Evolutionary conservation across 2,113 vertebrate genomes (phyloP).

Genomic region (Pitta sordida): DNA sequence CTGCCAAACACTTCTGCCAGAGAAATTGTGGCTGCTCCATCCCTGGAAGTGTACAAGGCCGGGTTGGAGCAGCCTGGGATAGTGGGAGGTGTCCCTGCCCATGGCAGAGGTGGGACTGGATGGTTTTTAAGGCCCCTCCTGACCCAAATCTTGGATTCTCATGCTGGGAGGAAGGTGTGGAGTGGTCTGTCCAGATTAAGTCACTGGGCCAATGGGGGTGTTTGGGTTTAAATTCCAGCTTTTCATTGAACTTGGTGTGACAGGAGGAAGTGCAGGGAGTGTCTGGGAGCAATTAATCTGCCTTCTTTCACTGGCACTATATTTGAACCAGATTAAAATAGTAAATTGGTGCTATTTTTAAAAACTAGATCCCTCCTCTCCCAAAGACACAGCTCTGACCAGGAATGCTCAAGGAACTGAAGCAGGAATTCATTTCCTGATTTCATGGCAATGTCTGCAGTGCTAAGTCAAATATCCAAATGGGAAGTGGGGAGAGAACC

Average conservation of each 20-base stretch:
- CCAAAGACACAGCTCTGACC: not conserved
- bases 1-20: not conserved
- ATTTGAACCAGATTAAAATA: not conserved
- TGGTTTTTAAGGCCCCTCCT: not conserved
- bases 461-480: not conserved
- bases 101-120: not conserved
- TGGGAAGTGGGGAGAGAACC: not conserved
- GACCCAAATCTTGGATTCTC: not conserved
- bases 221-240: not conserved
- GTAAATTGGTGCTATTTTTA: slow-evolving; percentile 11
- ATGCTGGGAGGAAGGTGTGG: not conserved
- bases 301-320: not conserved
- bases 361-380: not conserved
- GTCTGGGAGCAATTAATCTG: slow-evolving; percentile 4
- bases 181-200: not conserved
- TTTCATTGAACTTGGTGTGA: not conserved
- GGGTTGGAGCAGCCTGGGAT: not conserved
- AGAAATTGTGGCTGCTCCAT: not conserved
- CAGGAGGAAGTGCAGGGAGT: not conserved
- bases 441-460: not conserved
- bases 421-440: not conserved
- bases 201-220: not conserved
- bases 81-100: not conserved
- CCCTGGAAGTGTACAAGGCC: not conserved
- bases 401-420: not conserved